A percentile compares a stretch with the other conserved stretches of the same genome.
Evolutionary conservation across 2,888 invertebrate species (phyloP).

Genomic region (Terebella lapidaria): DNA sequence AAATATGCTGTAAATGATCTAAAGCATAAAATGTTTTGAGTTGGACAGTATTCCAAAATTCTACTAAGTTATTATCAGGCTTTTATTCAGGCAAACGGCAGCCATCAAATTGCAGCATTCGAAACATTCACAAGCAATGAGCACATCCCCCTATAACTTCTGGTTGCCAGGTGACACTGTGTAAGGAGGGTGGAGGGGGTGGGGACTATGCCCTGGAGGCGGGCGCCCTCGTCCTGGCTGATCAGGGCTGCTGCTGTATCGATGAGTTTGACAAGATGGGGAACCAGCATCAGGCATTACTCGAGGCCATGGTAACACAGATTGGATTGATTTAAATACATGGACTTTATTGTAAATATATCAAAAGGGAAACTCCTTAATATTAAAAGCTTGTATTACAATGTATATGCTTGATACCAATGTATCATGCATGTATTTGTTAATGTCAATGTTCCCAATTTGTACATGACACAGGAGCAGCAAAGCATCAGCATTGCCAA

Average conservation of each 20-base stretch:
- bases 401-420: too few relatives aligned
- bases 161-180: constrained; percentile 62
- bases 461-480: constrained; percentile 71
- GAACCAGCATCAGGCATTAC: constrained; percentile 71
- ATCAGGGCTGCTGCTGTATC: constrained; percentile 85
- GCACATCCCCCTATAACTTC: too few relatives aligned
- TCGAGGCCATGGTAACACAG: constrained; percentile 81
- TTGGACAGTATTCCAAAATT: too few relatives aligned
- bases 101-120: too few relatives aligned
- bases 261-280: constrained; percentile 94
- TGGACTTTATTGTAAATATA: neutral
- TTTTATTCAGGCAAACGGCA: too few relatives aligned
- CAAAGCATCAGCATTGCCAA: constrained; percentile 85
- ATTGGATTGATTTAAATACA: neutral
- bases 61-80: too few relatives aligned
- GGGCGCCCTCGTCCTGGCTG: constrained; percentile 69
- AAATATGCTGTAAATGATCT: too few relatives aligned
- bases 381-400: too few relatives aligned
- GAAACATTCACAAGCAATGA: too few relatives aligned
- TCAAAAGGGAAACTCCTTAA: too few relatives aligned
- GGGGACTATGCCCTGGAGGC: constrained; percentile 77
- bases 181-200: constrained; percentile 62
- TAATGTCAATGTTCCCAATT: neutral
- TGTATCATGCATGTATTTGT: too few relatives aligned
- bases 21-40: too few relatives aligned